Conservation (phyloP, 2,888 invertebrate genomes). For the Agrochola circellaris region DNA sequence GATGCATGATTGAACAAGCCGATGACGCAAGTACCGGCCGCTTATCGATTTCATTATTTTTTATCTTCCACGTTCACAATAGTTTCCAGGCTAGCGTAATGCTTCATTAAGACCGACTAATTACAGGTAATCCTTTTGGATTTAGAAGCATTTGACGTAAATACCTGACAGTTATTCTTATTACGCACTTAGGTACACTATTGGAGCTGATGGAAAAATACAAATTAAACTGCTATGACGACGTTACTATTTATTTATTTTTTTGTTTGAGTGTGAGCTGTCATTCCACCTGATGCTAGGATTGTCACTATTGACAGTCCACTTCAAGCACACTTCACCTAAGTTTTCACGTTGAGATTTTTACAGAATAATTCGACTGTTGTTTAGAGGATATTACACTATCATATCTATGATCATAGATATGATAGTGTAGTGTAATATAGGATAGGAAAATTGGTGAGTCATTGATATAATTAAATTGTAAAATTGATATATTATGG, state of each 20-base stretch:
- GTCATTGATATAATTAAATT: no score
- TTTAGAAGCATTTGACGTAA: conserved; percentile 38
- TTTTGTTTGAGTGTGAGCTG: not conserved
- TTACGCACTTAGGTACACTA: conserved; percentile 5
- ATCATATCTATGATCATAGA: no score
- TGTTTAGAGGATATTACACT: no score
- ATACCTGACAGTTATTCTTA: not conserved
- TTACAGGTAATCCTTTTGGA: conserved; percentile 59
- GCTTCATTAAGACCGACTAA: conserved; percentile 64
- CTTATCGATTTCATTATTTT: conserved; percentile 87
- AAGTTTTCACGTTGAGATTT: no score
- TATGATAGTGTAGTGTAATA: no score
- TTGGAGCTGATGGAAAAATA: not conserved
- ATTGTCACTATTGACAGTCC: no score
- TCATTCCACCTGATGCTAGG: no score
- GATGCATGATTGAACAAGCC: conserved; percentile 82
- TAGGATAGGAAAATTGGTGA: no score
- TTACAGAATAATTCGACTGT: no score
- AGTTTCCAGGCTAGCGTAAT: conserved; percentile 65
- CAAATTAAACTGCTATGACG: not conserved
- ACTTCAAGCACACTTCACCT: no score
- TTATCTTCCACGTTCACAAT: conserved; percentile 73
- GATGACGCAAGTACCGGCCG: conserved; percentile 82
- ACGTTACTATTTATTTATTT: conserved; percentile 2
- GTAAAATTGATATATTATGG: no score